A percentile compares a stretch with the other conserved stretches of the same genome.
Conservation (phyloP, 2,113 vertebrate species). For the Phoenicopterus ruber region DNA sequence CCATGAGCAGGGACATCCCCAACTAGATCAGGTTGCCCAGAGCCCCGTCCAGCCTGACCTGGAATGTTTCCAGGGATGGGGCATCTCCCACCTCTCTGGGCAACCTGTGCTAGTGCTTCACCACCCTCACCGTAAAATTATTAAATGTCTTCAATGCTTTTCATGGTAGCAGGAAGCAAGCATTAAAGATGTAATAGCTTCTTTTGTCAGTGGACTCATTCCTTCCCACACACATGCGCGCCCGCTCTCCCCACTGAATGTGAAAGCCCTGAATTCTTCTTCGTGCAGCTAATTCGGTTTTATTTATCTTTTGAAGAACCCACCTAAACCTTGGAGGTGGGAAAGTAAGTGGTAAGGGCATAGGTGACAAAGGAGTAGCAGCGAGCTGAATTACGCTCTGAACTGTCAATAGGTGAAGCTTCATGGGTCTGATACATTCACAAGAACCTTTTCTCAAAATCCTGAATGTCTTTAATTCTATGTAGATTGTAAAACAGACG, state of each 20-base stretch:
- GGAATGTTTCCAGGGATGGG: too few relatives aligned
- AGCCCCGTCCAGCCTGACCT: too few relatives aligned
- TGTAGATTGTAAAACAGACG: background rate
- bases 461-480: background rate
- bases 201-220: conserved; percentile 27
- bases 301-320: conserved; percentile 6
- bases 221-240: background rate
- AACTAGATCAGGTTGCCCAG: too few relatives aligned
- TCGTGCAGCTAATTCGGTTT: background rate
- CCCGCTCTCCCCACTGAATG: background rate
- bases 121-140: too few relatives aligned
- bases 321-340: background rate
- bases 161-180: background rate
- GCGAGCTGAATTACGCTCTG: background rate
- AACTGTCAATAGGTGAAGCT: background rate
- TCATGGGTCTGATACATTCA: background rate
- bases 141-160: background rate
- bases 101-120: too few relatives aligned
- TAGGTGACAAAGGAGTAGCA: background rate
- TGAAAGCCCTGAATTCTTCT: background rate
- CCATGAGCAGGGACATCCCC: too few relatives aligned
- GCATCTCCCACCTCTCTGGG: too few relatives aligned
- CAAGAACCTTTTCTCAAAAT: background rate
- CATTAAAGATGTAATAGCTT: background rate
- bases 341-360: background rate